Evolutionary conservation across 1,140 invertebrate species (phyloP).

Genomic region (Anagrus nilaparvatae): DNA sequence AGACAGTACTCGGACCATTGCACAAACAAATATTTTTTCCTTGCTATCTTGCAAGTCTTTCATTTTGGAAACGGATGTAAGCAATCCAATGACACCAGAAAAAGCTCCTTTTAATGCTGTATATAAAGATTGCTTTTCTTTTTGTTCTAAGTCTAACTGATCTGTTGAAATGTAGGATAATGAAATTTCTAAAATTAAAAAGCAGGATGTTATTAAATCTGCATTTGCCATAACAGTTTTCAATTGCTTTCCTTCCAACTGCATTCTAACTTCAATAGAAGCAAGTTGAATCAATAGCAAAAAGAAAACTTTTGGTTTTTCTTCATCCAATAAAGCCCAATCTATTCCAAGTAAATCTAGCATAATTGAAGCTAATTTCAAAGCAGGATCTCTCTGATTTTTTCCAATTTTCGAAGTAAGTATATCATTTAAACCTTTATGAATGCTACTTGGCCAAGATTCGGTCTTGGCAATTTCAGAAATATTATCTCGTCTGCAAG

Average conservation of each 20-base stretch:
- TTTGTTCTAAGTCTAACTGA: constrained; percentile 72
- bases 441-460: constrained; percentile 67
- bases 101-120: constrained; percentile 85
- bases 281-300: constrained; percentile 74
- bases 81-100: constrained; percentile 64
- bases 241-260: constrained; percentile 74
- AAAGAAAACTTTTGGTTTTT: constrained; percentile 72
- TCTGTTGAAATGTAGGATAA: constrained; percentile 73
- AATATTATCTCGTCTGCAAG: constrained; percentile 56
- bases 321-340: constrained; percentile 68
- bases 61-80: constrained; percentile 63
- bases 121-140: constrained; percentile 82
- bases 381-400: constrained; percentile 74
- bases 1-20: constrained; percentile 70
- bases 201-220: constrained; percentile 72
- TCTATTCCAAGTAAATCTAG: constrained; percentile 75
- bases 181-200: constrained; percentile 70
- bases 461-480: constrained; percentile 51
- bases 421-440: constrained; percentile 70
- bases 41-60: constrained; percentile 52
- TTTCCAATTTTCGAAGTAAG: constrained; percentile 78
- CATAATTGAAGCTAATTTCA: constrained; percentile 70
- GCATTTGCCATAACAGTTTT: constrained; percentile 65
- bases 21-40: constrained; percentile 69
- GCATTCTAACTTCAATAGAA: constrained; percentile 87